Conservation (phyloP, 2,888 invertebrate genomes). For the Silvanus unidentatus region DNA sequence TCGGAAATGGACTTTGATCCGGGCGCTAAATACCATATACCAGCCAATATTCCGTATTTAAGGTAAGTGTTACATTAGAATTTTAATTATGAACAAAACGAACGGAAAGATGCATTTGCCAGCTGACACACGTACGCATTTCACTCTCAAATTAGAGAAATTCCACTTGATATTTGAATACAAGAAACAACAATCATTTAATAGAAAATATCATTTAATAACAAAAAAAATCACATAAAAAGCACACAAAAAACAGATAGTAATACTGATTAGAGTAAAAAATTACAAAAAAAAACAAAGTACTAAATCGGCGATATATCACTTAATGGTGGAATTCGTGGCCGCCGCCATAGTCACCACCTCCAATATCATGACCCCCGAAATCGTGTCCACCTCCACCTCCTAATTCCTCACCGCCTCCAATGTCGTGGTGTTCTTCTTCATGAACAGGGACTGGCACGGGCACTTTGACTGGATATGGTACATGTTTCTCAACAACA, state of each 20-base stretch:
- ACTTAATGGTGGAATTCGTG: conserved; percentile 11
- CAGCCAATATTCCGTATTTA: conserved; percentile 84
- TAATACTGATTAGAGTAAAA: conserved; percentile 35
- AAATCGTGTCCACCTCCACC: conserved; percentile 21
- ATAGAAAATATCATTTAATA: conserved; percentile 30
- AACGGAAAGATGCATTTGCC: neutral
- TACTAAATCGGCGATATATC: conserved; percentile 20
- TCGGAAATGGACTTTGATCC: conserved; percentile 88
- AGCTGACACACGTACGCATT: too few relatives aligned
- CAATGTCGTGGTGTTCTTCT: conserved; percentile 33
- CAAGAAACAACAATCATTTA: conserved; percentile 11
- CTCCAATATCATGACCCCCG: conserved; percentile 19
- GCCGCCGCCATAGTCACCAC: conserved; percentile 25
- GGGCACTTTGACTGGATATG: conserved; percentile 65
- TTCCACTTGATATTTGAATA: conserved; percentile 3
- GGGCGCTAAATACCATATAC: conserved; percentile 88
- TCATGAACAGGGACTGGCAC: conserved; percentile 58
- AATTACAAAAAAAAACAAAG: conserved; percentile 20
- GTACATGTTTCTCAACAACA: conserved; percentile 54
- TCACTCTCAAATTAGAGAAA: conserved; percentile 1
- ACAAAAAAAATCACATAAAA: conserved; percentile 31
- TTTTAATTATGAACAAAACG: too few relatives aligned
- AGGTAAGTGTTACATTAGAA: conserved; percentile 57
- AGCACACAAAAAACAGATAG: conserved; percentile 21
- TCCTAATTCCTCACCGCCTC: conserved; percentile 26